These are phyloP conservation scores for Carettochelys insculpta DNA, from an alignment of 2,113 vertebrate genomes.

Conservation along the genomic window DNA sequence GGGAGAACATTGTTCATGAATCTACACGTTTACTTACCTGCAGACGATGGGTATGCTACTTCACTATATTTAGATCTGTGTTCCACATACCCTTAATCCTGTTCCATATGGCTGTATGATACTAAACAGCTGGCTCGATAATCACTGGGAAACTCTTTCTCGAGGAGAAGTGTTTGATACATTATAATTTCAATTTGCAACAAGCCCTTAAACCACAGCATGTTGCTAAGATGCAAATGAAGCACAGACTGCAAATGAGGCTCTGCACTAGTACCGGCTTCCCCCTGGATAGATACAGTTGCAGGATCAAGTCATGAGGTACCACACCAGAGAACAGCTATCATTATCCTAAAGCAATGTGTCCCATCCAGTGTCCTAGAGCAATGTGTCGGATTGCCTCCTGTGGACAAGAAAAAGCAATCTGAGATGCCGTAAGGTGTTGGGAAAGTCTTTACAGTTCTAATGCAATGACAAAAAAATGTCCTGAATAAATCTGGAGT, in stretches of 20 bases:
- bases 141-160: slow-evolving; percentile 12
- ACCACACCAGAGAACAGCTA: background rate
- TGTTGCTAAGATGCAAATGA: background rate
- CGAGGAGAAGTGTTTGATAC: background rate
- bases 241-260: background rate
- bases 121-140: slow-evolving; percentile 54
- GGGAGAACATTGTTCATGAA: background rate
- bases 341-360: background rate
- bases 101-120: slow-evolving; percentile 13
- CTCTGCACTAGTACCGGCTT: background rate
- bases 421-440: background rate
- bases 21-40: slow-evolving; percentile 32
- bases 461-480: background rate
- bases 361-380: background rate
- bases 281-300: background rate
- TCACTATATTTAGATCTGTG: slow-evolving; percentile 48
- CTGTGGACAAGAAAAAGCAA: background rate
- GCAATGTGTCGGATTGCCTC: no score
- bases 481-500: background rate
- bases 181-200: background rate
- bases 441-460: background rate
- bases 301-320: background rate
- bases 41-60: slow-evolving; percentile 13
- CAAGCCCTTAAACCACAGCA: background rate
- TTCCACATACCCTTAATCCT: background rate